Percentiles rank a stretch among this genome's conserved stretches.
These are phyloP conservation scores for Scomber colias DNA, from an alignment of 2,113 vertebrate genomes.

Conservation along the genomic window DNA sequence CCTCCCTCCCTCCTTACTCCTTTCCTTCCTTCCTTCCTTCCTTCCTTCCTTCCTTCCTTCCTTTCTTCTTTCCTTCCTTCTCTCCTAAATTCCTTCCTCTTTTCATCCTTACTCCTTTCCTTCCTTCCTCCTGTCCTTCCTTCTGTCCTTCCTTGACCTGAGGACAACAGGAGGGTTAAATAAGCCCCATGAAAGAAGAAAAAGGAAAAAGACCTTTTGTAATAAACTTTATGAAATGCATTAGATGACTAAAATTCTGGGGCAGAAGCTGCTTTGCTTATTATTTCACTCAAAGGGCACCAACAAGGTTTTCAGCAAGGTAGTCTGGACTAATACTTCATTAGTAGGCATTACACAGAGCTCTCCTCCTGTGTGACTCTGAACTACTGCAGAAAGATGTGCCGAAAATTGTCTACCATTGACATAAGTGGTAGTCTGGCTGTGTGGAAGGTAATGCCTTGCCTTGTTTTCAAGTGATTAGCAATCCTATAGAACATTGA, in stretches of 20 bases:
- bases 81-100: no score
- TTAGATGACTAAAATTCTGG: not conserved
- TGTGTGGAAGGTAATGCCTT: conserved; percentile 1
- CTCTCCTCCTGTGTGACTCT: conserved; percentile 33
- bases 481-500: not conserved
- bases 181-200: not conserved
- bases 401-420: conserved; percentile 30
- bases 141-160: no score
- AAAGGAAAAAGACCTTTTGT: not conserved
- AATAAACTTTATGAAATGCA: not conserved
- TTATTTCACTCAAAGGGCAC: conserved; percentile 21
- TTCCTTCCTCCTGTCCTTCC: no score
- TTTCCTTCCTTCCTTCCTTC: no score
- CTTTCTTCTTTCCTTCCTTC: no score
- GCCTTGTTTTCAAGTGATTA: not conserved
- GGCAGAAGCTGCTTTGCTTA: conserved; percentile 23
- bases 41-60: no score
- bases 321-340: conserved; percentile 46
- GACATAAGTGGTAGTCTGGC: conserved; percentile 31
- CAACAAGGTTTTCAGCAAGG: conserved; percentile 25
- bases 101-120: no score
- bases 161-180: no score
- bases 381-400: conserved; percentile 5
- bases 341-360: conserved; percentile 41
- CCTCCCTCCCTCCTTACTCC: no score